Percentiles rank a stretch among this genome's conserved stretches.
These are phyloP conservation scores for Taeniopygia guttata DNA, from an alignment of 2,797 vertebrate species.

Conservation along the genomic window DNA sequence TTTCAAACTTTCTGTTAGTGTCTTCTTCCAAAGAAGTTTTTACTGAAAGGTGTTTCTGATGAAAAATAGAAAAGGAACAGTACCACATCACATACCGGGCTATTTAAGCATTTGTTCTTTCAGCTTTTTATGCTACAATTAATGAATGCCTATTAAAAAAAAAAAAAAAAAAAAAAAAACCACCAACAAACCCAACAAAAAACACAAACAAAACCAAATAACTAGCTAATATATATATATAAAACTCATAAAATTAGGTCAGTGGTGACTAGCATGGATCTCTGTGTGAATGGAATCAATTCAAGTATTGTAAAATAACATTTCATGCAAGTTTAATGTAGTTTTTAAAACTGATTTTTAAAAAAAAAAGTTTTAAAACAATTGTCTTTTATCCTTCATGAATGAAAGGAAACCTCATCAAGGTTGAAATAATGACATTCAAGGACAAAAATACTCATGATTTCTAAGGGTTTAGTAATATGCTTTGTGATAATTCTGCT, in stretches of 20 bases:
- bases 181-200: background rate
- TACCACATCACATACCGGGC: background rate
- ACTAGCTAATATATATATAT: background rate
- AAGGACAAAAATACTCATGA: background rate
- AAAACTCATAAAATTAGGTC: background rate
- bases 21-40: background rate
- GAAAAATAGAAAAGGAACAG: background rate
- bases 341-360: background rate
- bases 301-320: background rate
- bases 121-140: background rate
- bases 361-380: background rate
- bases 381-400: background rate
- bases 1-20: background rate
- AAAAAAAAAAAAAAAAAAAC: background rate
- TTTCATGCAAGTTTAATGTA: background rate
- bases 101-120: background rate
- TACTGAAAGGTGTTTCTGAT: background rate
- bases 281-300: background rate
- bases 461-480: background rate
- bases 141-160: background rate
- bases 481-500: background rate
- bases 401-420: background rate
- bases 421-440: background rate
- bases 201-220: background rate
- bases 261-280: background rate